phyloP scores from a whole-genome alignment of 92 coral and sea anemone species.

The Palythoa caribaeorum region DNA sequence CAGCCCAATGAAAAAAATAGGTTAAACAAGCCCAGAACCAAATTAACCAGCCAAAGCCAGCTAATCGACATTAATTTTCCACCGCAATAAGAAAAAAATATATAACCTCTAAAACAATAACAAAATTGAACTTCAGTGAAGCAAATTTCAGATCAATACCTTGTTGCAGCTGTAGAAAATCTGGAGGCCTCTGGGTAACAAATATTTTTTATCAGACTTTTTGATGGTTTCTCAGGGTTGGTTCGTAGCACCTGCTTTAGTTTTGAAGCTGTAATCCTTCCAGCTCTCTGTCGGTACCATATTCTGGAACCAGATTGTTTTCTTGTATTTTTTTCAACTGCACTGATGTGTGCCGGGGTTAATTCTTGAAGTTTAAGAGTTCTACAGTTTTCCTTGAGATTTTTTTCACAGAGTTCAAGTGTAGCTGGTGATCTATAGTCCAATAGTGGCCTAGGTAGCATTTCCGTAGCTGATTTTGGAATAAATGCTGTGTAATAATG shows the following conservation, averaged over 20 bases:
- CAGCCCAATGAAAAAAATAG: background rate
- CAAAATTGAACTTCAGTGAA: slow-evolving; percentile 4
- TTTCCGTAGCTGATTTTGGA: slow-evolving; percentile 51
- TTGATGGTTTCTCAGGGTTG: slow-evolving; percentile 40
- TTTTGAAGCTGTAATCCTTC: slow-evolving; percentile 44
- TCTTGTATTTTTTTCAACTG: slow-evolving; percentile 41
- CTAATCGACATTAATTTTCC: no score
- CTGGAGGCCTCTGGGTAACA: slow-evolving; percentile 54
- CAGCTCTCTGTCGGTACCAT: slow-evolving; percentile 52
- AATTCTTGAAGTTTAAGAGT: slow-evolving; percentile 31
- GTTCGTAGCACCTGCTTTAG: slow-evolving; percentile 35
- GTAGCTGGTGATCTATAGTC: slow-evolving; percentile 47
- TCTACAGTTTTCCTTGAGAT: slow-evolving; percentile 15
- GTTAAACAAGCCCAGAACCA: slow-evolving; percentile 12
- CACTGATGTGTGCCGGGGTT: slow-evolving; percentile 36
- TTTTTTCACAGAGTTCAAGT: background rate
- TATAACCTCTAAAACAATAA: background rate
- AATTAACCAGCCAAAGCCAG: background rate
- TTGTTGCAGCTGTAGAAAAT: slow-evolving; percentile 58
- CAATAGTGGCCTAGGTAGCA: slow-evolving; percentile 44
- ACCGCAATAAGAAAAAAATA: background rate
- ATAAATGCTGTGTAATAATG: slow-evolving; percentile 42
- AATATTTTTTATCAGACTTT: slow-evolving; percentile 29
- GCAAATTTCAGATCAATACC: slow-evolving; percentile 32
- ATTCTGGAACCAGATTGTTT: slow-evolving; percentile 36